Evolutionary conservation across 2,797 vertebrate species (phyloP), one percentile per base, ranked within the genome.

Genomic region (Melanotaenia parkinsoni): DNA sequence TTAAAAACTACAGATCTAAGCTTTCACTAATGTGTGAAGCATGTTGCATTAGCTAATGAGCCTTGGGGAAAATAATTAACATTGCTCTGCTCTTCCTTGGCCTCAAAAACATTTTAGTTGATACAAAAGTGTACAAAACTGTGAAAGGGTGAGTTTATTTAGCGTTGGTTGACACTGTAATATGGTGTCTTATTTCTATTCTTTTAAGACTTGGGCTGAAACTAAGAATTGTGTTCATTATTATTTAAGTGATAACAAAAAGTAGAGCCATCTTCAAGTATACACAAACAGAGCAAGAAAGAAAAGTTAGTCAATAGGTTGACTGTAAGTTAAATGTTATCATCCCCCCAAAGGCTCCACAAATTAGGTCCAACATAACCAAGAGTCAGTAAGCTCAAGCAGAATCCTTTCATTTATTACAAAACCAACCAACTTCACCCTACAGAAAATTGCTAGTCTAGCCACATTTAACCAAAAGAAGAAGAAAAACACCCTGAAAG

Each of bases 31-130:
- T 14, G 18, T 18, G 40, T 18, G 20, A 13, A 5, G 7, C 2
- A n/a, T 30, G 43, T 50, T 81, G 24, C 47, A 64, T 68, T 56
- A 62, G 67, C 16, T 53, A 58, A 56, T 53, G 50, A 54, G 68
- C 3, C 2, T 11, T 45, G 16, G 54, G 7, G 2, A n/a, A 61
- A 47, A 14, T 54, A 30, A 61, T 58, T 66, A 28, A 53, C 60
- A 62, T 13, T 54, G 6, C 2, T 20, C 18, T 47, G 5, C 5
- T 47, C 13, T 18, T 43, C 12, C 16, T n/a, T 45, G 43, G 43
- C 43, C 43, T 45, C 43, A 45, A 20, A 45, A 18, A 45, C 43
- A 1, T 45, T 18, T 18, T 20, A 20, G 16, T 8, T 45, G 1
- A 45, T 45, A 4, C 43, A 45, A 45, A 20, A 18, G 43, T 20